phyloP scores from a whole-genome alignment of 2,888 invertebrate species.

The Acanthacorydalis orientalis region DNA sequence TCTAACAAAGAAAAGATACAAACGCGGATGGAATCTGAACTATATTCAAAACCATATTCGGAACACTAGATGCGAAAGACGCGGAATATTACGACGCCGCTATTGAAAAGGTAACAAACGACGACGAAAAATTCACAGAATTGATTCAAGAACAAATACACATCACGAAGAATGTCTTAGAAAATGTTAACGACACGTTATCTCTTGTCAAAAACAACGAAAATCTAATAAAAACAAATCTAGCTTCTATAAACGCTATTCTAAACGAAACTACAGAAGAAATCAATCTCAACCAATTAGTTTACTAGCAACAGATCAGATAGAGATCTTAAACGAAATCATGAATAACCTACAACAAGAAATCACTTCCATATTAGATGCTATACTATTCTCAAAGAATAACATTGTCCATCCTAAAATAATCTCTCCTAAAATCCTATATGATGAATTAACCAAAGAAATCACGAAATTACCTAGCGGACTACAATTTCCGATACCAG shows the following conservation, averaged over 20 bases:
- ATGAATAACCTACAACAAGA: neutral
- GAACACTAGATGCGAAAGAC: neutral
- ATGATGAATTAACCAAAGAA: neutral
- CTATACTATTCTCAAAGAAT: neutral
- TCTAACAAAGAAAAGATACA: no score
- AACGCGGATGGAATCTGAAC: neutral
- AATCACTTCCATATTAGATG: neutral
- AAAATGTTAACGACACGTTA: neutral
- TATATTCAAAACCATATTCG: neutral
- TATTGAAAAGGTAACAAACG: neutral
- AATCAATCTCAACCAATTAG: neutral
- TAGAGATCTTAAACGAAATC: neutral
- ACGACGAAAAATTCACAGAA: neutral
- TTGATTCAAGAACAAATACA: neutral
- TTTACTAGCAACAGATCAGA: neutral
- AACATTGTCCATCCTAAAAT: neutral
- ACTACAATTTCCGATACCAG: no score
- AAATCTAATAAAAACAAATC: no score
- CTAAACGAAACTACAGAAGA: neutral
- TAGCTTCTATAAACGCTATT: neutral
- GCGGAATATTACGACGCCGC: neutral
- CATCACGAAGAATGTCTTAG: neutral
- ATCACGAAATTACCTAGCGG: no score
- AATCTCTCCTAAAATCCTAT: neutral
- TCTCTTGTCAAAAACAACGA: no score